These are phyloP conservation scores for Schizothorax lantsangensis DNA, from an alignment of 2,797 vertebrate species.

Conservation along the genomic window DNA sequence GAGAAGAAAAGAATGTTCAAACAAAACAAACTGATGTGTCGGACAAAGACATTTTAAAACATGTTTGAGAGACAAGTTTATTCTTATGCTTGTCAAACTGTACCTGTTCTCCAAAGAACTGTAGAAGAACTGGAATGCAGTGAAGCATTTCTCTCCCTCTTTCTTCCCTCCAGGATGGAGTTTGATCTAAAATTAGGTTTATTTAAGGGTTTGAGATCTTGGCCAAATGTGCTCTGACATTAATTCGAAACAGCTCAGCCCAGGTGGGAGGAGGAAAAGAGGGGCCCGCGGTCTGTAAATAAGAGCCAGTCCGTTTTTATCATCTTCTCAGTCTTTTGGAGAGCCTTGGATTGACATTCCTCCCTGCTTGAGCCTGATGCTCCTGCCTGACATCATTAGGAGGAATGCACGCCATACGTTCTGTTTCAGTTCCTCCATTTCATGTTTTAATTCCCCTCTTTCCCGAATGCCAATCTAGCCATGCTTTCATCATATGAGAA, in stretches of 20 bases:
- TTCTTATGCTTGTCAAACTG: conserved; percentile 29
- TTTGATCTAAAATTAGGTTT: conserved; percentile 61
- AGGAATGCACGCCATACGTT: conserved; percentile 67
- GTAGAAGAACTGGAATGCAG: conserved; percentile 36
- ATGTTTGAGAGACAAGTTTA: conserved; percentile 27
- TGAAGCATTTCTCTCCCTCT: conserved; percentile 54
- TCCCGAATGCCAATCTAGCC: conserved; percentile 66
- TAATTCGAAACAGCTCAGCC: conserved; percentile 61
- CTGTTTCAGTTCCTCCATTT: conserved; percentile 63
- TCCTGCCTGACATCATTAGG: conserved; percentile 74
- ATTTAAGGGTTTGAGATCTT: conserved; percentile 55
- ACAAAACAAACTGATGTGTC: conserved; percentile 14
- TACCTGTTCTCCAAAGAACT: conserved; percentile 50
- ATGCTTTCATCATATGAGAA: conserved; percentile 63
- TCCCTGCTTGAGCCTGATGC: conserved; percentile 64
- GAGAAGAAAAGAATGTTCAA: conserved; percentile 19
- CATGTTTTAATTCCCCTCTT: conserved; percentile 71
- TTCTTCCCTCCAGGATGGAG: conserved; percentile 22
- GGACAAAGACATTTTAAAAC: not conserved
- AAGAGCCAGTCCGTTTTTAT: conserved; percentile 64
- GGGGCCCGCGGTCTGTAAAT: conserved; percentile 49
- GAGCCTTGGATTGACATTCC: conserved; percentile 67
- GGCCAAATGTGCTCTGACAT: conserved; percentile 56
- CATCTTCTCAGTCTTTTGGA: conserved; percentile 63
- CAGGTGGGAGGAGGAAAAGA: conserved; percentile 55